A percentile compares a stretch with the other conserved stretches of the same genome.
These are phyloP conservation scores for Halictus ligatus DNA, from an alignment of 2,888 invertebrate species.

Conservation along the genomic window DNA sequence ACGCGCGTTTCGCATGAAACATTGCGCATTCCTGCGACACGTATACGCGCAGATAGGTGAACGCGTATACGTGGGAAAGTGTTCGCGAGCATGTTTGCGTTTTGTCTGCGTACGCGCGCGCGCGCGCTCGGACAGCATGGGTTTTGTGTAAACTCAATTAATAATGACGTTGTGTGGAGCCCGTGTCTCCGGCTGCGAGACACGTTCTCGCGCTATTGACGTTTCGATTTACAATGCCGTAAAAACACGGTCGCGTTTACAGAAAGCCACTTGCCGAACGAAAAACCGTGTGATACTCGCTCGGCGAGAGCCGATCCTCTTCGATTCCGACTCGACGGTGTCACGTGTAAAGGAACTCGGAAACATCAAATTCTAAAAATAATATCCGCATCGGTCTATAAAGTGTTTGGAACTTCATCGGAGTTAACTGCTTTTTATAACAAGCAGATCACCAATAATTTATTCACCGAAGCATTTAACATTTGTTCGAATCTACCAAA, in stretches of 20 bases:
- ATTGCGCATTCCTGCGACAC: conserved; percentile 23
- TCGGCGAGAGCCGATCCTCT: not conserved
- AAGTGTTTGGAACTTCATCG: not conserved
- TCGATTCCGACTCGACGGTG: not conserved
- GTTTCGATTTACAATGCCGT: conserved; percentile 32
- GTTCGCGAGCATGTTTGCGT: not conserved
- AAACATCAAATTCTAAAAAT: not conserved
- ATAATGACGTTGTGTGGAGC: conserved; percentile 29
- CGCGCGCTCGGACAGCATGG: not conserved
- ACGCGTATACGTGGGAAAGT: not conserved
- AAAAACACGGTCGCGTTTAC: conserved; percentile 6
- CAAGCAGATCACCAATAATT: not conserved
- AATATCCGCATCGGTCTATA: not conserved
- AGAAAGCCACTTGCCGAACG: not conserved
- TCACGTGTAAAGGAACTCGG: not conserved
- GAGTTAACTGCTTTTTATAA: not conserved
- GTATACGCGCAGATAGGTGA: not conserved
- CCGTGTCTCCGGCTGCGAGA: not conserved
- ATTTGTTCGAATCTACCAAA: no score
- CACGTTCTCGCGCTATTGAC: conserved; percentile 28
- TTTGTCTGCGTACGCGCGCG: not conserved
- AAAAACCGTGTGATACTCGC: conserved; percentile 4
- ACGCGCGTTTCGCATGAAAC: conserved; percentile 19
- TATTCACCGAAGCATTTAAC: no score
- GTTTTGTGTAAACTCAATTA: conserved; percentile 43